Evolutionary conservation across 2,888 invertebrate genomes (phyloP).

Genomic region (Eilema sororculum): DNA sequence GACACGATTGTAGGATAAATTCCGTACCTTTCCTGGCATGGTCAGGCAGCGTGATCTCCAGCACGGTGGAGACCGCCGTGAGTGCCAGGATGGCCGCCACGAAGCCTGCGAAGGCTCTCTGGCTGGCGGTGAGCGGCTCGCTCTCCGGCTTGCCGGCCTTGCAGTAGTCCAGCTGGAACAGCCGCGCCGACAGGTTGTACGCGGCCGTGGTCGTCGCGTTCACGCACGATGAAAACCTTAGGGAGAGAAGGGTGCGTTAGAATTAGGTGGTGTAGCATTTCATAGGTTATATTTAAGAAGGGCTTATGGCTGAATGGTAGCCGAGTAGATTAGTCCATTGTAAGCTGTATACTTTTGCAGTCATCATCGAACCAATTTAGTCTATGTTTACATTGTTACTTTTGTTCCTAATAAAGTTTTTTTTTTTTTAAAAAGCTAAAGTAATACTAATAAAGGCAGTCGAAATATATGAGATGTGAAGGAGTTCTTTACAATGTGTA

Average conservation of each 20-base stretch:
- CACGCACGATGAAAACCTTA: conserved; percentile 77
- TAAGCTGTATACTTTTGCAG: too few species aligned
- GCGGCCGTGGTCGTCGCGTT: conserved; percentile 66
- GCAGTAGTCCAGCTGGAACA: conserved; percentile 74
- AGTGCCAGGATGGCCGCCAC: conserved; percentile 69
- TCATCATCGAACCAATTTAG: too few species aligned
- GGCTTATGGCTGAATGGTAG: too few species aligned
- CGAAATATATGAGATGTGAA: not conserved
- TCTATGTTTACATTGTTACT: too few species aligned
- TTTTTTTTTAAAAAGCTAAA: too few species aligned
- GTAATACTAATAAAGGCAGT: too few species aligned
- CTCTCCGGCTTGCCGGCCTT: conserved; percentile 16
- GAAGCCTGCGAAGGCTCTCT: conserved; percentile 66
- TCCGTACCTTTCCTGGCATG: conserved; percentile 70
- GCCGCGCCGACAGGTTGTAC: conserved; percentile 72
- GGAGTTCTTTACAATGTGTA: too few species aligned
- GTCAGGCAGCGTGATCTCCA: conserved; percentile 70
- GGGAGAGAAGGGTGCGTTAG: not conserved
- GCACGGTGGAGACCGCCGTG: conserved; percentile 66
- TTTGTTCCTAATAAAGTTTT: too few species aligned
- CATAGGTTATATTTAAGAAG: not conserved
- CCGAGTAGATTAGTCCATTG: too few species aligned
- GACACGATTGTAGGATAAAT: not conserved
- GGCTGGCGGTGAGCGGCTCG: conserved; percentile 53
- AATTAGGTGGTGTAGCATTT: not conserved